A percentile compares a stretch with the other conserved stretches of the same genome.
Evolutionary conservation across 2,113 vertebrate genomes (phyloP).

Genomic region (Ranitomeya variabilis): DNA sequence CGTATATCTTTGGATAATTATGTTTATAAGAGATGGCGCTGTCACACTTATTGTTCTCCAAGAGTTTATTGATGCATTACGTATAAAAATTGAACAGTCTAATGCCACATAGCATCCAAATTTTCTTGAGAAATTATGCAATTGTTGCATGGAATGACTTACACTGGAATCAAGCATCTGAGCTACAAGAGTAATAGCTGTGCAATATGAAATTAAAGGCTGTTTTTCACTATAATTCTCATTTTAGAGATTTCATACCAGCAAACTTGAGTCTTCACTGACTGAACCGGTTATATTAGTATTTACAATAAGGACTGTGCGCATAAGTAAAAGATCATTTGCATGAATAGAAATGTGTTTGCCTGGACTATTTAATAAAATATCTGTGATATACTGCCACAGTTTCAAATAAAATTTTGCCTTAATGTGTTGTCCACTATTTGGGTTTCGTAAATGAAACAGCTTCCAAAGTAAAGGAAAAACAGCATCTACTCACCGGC

Average conservation of each 20-base stretch:
- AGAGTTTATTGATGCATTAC: neutral
- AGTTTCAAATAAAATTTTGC: neutral
- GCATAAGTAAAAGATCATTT: neutral
- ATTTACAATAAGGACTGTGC: neutral
- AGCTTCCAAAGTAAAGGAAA: too few species aligned
- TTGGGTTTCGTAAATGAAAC: too few species aligned
- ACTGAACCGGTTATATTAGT: neutral
- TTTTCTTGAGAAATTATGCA: conserved; percentile 9
- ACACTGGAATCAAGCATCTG: neutral
- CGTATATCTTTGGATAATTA: neutral
- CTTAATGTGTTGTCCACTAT: neutral
- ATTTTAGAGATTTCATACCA: neutral
- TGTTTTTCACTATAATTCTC: neutral
- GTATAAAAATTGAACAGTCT: neutral
- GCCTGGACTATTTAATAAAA: neutral
- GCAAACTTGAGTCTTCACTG: neutral
- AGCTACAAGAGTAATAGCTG: neutral
- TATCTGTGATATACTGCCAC: too few species aligned
- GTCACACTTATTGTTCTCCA: neutral
- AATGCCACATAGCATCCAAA: conserved; percentile 1
- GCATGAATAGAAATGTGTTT: neutral
- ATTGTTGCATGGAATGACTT: neutral
- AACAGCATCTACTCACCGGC: too few species aligned
- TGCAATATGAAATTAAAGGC: neutral
- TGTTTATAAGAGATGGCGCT: neutral